Conservation (phyloP, 2,888 invertebrate species). For the Nipponacmea schrenckii region DNA sequence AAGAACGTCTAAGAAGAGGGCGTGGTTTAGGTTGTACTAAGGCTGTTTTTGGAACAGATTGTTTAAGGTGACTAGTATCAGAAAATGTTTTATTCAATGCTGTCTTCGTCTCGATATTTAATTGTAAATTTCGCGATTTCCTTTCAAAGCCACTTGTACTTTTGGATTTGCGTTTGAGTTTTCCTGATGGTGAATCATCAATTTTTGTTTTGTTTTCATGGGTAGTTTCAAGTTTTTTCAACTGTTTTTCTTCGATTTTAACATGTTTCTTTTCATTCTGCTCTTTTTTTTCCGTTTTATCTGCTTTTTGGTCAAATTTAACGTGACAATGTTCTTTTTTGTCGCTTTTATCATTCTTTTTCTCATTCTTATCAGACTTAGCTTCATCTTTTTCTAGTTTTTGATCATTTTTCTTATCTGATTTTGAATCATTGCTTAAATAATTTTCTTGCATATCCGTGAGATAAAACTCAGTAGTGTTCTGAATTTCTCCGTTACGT, state of each 20-base stretch:
- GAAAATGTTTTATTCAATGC: slow-evolving; percentile 1
- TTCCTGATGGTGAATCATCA: background rate
- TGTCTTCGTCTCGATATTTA: background rate
- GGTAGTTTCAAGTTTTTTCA: too few relatives aligned
- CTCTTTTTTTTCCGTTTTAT: too few relatives aligned
- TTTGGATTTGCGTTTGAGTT: background rate
- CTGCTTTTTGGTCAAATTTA: too few relatives aligned
- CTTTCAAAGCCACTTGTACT: background rate
- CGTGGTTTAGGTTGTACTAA: slow-evolving; percentile 10
- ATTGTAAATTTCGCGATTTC: background rate
- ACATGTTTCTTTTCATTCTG: too few relatives aligned
- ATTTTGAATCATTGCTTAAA: background rate
- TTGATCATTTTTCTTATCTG: background rate
- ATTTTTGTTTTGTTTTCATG: too few relatives aligned
- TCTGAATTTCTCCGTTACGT: background rate
- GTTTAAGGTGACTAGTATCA: background rate
- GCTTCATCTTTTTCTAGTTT: background rate
- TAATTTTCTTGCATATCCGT: too few relatives aligned
- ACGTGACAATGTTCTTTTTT: too few relatives aligned
- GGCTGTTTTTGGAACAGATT: background rate
- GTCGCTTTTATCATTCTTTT: background rate
- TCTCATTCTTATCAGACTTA: background rate
- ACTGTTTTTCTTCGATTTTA: too few relatives aligned
- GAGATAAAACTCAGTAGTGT: background rate
- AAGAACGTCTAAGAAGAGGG: slow-evolving; percentile 20